These are phyloP conservation scores for Pogonocherus hispidulus DNA, from an alignment of 2,888 invertebrate species.

Conservation along the genomic window DNA sequence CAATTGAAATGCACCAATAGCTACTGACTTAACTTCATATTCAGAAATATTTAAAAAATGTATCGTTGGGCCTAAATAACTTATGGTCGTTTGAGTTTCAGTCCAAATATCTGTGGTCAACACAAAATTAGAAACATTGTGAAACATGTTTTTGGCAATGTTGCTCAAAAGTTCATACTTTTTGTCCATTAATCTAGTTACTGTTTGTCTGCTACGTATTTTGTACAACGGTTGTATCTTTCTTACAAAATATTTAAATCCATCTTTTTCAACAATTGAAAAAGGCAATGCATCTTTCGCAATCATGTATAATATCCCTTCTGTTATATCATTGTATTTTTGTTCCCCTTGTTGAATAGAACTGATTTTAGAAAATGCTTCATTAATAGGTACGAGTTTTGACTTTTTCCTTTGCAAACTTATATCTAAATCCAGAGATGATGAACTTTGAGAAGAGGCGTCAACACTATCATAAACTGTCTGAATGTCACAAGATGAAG, in stretches of 20 bases:
- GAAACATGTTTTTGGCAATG: background rate
- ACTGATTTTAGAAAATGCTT: background rate
- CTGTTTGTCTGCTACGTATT: background rate
- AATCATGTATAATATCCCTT: background rate
- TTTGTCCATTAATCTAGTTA: background rate
- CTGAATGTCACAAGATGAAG: too few species aligned
- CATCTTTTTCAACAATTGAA: background rate
- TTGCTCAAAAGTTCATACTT: background rate
- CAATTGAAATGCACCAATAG: background rate
- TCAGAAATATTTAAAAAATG: background rate
- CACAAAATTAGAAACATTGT: too few species aligned
- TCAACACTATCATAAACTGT: too few species aligned
- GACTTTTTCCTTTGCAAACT: too few species aligned
- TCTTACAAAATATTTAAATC: background rate
- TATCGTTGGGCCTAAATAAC: background rate
- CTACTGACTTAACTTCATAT: background rate
- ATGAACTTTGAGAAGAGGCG: too few species aligned
- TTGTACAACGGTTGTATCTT: background rate
- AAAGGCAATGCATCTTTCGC: background rate
- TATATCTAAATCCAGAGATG: too few species aligned
- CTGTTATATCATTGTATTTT: background rate
- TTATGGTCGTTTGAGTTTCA: background rate
- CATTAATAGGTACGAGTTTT: too few species aligned
- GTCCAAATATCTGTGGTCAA: background rate
- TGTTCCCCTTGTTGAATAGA: background rate